A percentile compares a stretch with the other conserved stretches of the same genome.
These are phyloP conservation scores for Ailurus styani DNA, from an alignment of 2,113 vertebrate genomes.

Conservation along the genomic window DNA sequence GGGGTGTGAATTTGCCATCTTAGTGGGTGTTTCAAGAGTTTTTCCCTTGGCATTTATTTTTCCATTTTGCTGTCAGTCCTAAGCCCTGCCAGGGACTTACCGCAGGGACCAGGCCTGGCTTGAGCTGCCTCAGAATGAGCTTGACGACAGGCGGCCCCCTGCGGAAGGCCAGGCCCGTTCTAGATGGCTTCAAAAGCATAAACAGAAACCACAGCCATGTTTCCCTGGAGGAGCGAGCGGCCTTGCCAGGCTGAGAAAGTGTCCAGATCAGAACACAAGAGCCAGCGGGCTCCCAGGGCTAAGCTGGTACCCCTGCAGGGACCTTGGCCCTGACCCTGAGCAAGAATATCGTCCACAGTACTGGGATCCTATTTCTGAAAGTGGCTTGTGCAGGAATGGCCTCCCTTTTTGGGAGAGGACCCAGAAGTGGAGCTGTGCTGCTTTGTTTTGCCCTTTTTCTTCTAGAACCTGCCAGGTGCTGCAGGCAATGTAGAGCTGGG, in stretches of 20 bases:
- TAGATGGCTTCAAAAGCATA: not conserved
- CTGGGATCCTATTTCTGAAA: not conserved
- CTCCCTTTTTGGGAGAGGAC: not conserved
- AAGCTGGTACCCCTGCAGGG: not conserved
- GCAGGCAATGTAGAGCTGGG: not conserved
- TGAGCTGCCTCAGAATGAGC: not conserved
- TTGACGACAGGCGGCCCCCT: not conserved
- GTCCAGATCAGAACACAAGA: not conserved
- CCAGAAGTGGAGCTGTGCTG: rapidly evolving
- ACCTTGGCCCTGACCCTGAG: not conserved
- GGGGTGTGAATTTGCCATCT: not conserved
- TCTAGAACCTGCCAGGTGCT: not conserved
- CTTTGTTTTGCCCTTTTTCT: not conserved
- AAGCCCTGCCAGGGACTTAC: not conserved
- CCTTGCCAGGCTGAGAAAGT: not conserved
- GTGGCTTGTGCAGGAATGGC: not conserved
- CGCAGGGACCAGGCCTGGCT: not conserved
- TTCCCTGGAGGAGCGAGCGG: not conserved
- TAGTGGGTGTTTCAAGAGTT: not conserved
- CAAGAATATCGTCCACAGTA: rapidly evolving
- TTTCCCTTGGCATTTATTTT: not conserved
- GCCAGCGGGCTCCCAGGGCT: rapidly evolving
- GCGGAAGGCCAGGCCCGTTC: not conserved
- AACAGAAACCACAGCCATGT: not conserved
- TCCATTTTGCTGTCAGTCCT: not conserved